phyloP scores from a whole-genome alignment of 1,140 invertebrate genomes.

The Diplogasteroides magnus region DNA sequence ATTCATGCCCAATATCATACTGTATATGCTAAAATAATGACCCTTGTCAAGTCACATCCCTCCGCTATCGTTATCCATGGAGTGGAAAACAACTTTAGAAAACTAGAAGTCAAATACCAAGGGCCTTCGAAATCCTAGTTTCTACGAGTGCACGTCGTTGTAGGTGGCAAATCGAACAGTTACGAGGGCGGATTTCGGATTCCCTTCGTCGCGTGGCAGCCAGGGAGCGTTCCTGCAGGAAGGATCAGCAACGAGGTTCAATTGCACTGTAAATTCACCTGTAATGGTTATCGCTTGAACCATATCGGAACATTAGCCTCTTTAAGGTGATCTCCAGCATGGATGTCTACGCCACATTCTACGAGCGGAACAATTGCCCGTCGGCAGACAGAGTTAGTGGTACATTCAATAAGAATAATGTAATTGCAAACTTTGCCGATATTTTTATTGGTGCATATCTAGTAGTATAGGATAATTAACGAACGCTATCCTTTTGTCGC shows the following conservation, averaged over 20 bases:
- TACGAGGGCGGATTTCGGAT: conserved; percentile 53
- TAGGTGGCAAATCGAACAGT: conserved; percentile 53
- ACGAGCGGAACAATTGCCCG: background rate
- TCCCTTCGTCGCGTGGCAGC: conserved; percentile 54
- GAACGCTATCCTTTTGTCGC: too few species aligned
- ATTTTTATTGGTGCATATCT: background rate
- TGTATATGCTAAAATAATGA: too few species aligned
- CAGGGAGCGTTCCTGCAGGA: conserved; percentile 44
- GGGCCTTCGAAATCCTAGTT: background rate
- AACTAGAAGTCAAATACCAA: too few species aligned
- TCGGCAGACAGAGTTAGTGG: too few species aligned
- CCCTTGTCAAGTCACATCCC: too few species aligned
- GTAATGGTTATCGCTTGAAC: background rate
- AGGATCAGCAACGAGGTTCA: conserved; percentile 45
- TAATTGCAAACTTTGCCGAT: background rate
- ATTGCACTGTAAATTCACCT: conserved; percentile 20
- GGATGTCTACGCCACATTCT: background rate
- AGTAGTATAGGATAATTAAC: background rate
- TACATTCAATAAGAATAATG: too few species aligned
- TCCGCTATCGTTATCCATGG: too few species aligned
- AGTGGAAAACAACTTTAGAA: too few species aligned
- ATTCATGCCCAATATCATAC: too few species aligned
- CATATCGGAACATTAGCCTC: too few species aligned
- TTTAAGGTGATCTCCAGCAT: background rate
- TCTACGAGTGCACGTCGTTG: too few species aligned